Conservation (phyloP, 2,113 vertebrate species). For the Sinocyclocheilus maitianheensis region DNA sequence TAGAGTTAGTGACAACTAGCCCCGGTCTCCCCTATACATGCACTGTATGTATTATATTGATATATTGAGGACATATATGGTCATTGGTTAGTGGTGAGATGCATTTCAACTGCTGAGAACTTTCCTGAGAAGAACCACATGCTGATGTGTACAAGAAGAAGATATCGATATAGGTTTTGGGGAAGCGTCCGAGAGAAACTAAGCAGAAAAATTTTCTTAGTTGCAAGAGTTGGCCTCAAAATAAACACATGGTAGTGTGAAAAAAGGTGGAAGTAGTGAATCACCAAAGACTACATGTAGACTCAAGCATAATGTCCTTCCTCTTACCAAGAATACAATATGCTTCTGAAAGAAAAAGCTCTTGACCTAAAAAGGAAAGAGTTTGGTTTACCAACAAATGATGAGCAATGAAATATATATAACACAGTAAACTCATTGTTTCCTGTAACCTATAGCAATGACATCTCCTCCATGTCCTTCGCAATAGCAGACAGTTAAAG, state of each 20-base stretch:
- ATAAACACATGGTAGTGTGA: neutral
- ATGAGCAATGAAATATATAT: neutral
- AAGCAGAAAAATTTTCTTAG: neutral
- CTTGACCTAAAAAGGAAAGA: neutral
- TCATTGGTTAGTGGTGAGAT: neutral
- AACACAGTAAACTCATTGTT: neutral
- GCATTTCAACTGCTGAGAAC: neutral
- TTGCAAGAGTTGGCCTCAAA: neutral
- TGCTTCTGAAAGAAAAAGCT: neutral
- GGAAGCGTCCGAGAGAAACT: neutral
- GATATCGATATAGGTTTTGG: neutral
- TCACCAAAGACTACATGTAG: neutral
- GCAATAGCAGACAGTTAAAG: neutral
- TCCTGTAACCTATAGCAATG: neutral
- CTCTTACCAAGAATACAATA: conserved; percentile 1
- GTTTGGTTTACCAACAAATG: neutral
- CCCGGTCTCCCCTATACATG: no score
- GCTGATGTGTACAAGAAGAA: neutral
- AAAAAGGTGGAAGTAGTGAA: neutral
- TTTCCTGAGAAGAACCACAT: neutral
- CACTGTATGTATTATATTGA: no score
- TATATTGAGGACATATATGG: no score
- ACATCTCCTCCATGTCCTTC: neutral
- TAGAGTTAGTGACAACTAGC: no score
- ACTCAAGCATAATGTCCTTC: neutral